A percentile compares a stretch with the other conserved stretches of the same genome.
phyloP scores from a whole-genome alignment of 2,888 invertebrate species.

The Hypena proboscidalis region DNA sequence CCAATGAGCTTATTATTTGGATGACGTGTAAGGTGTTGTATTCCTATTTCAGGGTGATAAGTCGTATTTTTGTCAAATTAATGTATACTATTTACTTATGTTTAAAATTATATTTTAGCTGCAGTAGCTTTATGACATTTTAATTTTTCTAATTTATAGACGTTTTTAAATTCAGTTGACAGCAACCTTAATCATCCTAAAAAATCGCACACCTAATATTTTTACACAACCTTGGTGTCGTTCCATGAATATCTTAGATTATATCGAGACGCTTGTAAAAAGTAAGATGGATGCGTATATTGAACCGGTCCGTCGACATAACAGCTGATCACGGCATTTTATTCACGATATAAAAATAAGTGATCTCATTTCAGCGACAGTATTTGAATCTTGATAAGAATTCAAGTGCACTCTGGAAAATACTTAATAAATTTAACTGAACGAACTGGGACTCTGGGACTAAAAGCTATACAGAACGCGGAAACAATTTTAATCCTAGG shows the following conservation, averaged over 20 bases:
- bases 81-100: too few relatives aligned
- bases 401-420: too few relatives aligned
- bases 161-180: neutral
- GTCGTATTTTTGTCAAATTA: too few relatives aligned
- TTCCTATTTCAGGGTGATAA: too few relatives aligned
- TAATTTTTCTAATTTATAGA: slow-evolving; percentile 3
- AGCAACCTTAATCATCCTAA: neutral
- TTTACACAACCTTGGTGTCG: slow-evolving; percentile 29
- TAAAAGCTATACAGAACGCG: too few relatives aligned
- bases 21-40: too few relatives aligned
- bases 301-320: slow-evolving; percentile 37
- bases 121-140: neutral
- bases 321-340: slow-evolving; percentile 17
- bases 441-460: too few relatives aligned
- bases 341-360: slow-evolving; percentile 14
- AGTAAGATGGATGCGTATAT: slow-evolving; percentile 42
- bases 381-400: neutral
- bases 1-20: too few relatives aligned
- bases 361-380: slow-evolving; percentile 14
- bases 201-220: neutral
- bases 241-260: slow-evolving; percentile 12
- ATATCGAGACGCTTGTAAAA: slow-evolving; percentile 21
- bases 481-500: too few relatives aligned
- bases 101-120: neutral
- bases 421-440: too few relatives aligned